phyloP scores from a whole-genome alignment of 1,140 invertebrate genomes.

The Mizuhopecten yessoensis region DNA sequence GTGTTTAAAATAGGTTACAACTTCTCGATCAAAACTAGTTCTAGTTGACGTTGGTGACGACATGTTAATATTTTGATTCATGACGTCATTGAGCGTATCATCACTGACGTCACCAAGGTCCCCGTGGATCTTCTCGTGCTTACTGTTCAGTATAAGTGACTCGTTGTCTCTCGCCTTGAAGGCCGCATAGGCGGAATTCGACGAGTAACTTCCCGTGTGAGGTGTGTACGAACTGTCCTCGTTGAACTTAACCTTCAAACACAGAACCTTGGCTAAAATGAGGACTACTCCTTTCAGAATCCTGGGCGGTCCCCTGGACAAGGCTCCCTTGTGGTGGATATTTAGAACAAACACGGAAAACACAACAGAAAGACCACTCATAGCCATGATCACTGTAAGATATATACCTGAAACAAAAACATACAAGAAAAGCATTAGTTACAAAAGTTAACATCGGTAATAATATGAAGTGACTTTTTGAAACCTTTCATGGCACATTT shows the following conservation, averaged over 20 bases:
- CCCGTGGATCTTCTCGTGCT: conserved; percentile 54
- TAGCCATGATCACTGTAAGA: conserved; percentile 83
- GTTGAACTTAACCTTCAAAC: conserved; percentile 63
- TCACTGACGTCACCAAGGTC: conserved; percentile 52
- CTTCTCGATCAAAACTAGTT: conserved; percentile 70
- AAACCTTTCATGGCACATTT: too few relatives aligned
- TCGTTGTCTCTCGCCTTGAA: conserved; percentile 59
- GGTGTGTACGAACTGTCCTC: conserved; percentile 43
- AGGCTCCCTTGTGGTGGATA: conserved; percentile 79
- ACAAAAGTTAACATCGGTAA: not conserved
- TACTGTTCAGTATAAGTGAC: conserved; percentile 58
- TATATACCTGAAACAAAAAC: conserved; percentile 80
- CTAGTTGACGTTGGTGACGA: conserved; percentile 40
- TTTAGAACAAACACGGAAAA: conserved; percentile 83
- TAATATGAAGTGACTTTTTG: too few relatives aligned
- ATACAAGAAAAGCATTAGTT: not conserved
- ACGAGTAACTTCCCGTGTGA: conserved; percentile 30
- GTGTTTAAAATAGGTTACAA: conserved; percentile 72
- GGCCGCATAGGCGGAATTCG: conserved; percentile 44
- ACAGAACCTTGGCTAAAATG: conserved; percentile 66
- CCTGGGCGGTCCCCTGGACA: conserved; percentile 71
- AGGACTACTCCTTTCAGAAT: conserved; percentile 67
- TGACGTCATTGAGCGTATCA: conserved; percentile 61
- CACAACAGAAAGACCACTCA: conserved; percentile 82
- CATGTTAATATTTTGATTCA: conserved; percentile 64